Base-by-base conservation (phyloP, 2,888 invertebrate genomes). In the Rhamphomyia laevipes region DNA sequence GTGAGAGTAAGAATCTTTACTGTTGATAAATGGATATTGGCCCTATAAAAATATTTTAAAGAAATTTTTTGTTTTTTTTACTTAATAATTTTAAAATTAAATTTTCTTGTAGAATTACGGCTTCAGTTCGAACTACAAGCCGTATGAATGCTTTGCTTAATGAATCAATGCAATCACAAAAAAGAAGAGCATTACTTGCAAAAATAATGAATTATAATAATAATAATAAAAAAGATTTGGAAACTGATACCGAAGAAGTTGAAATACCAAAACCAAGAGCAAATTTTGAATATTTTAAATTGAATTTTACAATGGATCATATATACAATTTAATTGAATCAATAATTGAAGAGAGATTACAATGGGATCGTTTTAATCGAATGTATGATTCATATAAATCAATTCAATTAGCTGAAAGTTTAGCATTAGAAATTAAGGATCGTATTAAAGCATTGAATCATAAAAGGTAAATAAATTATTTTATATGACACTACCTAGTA, bases 331-430 rank as follows among this genome's bases (percentile, higher is more conserved):
- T 70, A 23, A 62, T 70, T 18, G 66, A 65, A 54, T 50, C 60
- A 45, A 62, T 61, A 46, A 66, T 69, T 37, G 67, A 69, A 45
- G 68, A 68, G 48, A 63, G 68, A 46, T 55, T 69, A 50, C 60
- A 64, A 17, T 69, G 70, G 67, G 70, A 69, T 58, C 61, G 67
- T 4, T 63, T 67, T 27, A 68, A 64, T 52, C 67, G 70, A 48
- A 64, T 63, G n/a, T 69, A 66, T 46, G 70, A 69, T 53, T 65
- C 70, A 2, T 68, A 70, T 68, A 65, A 67, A 11, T 65, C 67
- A 1, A 55, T 65, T 4, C 62, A 64, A 51, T 57, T 70, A 56
- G 64, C 60, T n/a, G 65, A 68, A 54, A 60, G 59, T 48, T 54
- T 69, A 45, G 61, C 67, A 10, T 57, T 60, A 0, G 66, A 69